Base-by-base conservation (phyloP, 2,113 vertebrate genomes). In the Oryzias celebensis region DNA sequence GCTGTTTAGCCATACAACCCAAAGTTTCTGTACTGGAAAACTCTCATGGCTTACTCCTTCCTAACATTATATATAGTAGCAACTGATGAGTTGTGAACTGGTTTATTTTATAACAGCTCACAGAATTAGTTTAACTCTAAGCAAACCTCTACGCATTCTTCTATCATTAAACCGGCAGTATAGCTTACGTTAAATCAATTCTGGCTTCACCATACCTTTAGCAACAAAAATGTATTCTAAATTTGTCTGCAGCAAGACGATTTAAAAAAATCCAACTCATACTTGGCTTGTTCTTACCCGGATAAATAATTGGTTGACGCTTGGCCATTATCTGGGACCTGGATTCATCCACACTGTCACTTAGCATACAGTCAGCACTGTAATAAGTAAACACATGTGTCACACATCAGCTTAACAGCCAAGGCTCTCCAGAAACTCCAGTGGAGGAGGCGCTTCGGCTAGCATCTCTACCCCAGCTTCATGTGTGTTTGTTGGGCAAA, bases 281-380 rank as follows among this genome's bases (percentile, higher is more conserved):
- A 36, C 31, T 36, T 36, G 31, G 31, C 31, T 36, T 36, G 31
- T 12, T 36, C 31, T 36, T 36, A 36, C 8, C 8, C 31, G 3
- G 31, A 36, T 36, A 36, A 36, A 36, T 36, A 36, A 36, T 36
- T 36, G 31, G 31, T 8, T 88, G 86, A 88, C 84, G 62, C 73
- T 73, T 22, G 26, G 88, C 89, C 86, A 88, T 81, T 85, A 78
- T 69, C 42, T 59, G 72, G 68, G 81, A 84, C 71, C 63, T 75
- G 70, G 59, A 68, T 79, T 82, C 57, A 20, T 88, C 81, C 81
- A 85, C 86, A 81, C 78, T 89, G 91, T 92, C 89, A 90, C 87
- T 84, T 85, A 83, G 85, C 84, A 87, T 85, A 87, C 84, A 85
- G 85, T 87, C 86, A 80, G 75, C 72, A 64, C 71, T 66, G 42